A percentile compares a stretch with the other conserved stretches of the same genome.
phyloP scores from a whole-genome alignment of 2,113 vertebrate genomes.

The Procapra przewalskii region DNA sequence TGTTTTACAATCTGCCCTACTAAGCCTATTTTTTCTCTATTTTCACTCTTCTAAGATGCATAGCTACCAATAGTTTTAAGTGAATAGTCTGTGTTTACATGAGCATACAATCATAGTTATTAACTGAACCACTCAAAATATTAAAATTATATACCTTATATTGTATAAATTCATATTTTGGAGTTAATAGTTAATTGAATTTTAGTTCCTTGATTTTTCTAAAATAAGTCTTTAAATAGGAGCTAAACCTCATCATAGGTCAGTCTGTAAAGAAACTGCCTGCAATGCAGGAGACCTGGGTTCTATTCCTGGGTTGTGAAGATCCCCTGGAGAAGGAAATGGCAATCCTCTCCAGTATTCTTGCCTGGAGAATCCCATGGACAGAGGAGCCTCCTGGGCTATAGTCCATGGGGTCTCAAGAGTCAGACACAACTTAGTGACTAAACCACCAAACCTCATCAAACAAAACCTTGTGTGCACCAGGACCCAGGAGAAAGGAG shows the following conservation, averaged over 20 bases:
- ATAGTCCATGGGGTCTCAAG: too few relatives aligned
- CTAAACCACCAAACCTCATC: neutral
- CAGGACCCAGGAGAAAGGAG: neutral
- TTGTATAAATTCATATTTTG: neutral
- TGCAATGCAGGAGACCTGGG: too few relatives aligned
- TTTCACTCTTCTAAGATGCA: neutral
- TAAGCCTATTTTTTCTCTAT: neutral
- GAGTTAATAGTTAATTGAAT: neutral
- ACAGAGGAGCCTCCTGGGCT: too few relatives aligned
- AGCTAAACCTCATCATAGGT: neutral
- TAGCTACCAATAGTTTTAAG: neutral
- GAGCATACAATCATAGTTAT: neutral
- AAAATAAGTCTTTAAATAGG: neutral
- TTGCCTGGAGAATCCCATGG: too few relatives aligned
- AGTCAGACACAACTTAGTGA: fast-evolving
- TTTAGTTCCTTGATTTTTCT: neutral
- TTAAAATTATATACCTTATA: neutral
- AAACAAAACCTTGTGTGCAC: neutral
- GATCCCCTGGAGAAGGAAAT: too few relatives aligned
- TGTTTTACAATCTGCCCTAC: neutral
- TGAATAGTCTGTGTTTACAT: neutral
- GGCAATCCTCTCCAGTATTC: too few relatives aligned
- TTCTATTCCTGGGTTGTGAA: too few relatives aligned
- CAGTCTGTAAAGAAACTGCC: too few relatives aligned
- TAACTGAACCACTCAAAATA: neutral